Evolutionary conservation across 2,797 vertebrate genomes (phyloP), one percentile per base, ranked within the genome.

Genomic region (Acanthiza pusilla): DNA sequence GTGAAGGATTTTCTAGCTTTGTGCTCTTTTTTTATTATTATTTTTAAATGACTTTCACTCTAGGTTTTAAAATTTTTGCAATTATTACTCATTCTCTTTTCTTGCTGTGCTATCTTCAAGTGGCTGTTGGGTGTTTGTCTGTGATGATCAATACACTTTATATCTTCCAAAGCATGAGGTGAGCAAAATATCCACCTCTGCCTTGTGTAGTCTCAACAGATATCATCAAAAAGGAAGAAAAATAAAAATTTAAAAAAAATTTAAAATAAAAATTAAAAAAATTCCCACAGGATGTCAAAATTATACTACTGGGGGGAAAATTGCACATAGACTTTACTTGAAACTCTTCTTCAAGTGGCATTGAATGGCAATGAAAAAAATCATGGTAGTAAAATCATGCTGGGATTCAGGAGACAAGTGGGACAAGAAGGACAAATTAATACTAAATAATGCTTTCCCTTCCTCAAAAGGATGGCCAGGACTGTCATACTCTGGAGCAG

Each of bases 211-310:
- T 38, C 27, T 83, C 13, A 78, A 5, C 7, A 75, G 54, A 13
- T 34, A 34, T 10, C 5, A 17, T 7, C 29, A 68, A 63, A 94
- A 71, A 43, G 4, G 3, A 61, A 38, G 12, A 26, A 50, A 78
- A 43, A 42, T 34, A 74, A 82, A 21, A 18, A 23, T n/a, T n/a
- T n/a, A 11, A 5, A 34, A 34, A 54, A 43, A 26, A n/a, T n/a
- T n/a, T n/a, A 50, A 78, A 43, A 42, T 34, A 74, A 82, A 21
- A 18, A 23, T n/a, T n/a, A 10, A 27, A 30, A 14, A 38, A 20
- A 9, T 7, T 18, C 22, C 20, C 2, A 2, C 1, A 25, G 6
- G 10, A 11, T 66, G 12, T 38, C 27, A 38, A 32, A 30, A 3
- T 2, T 54, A 2, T 36, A 34, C 20, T 85, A 6, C 11, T 54